These are phyloP conservation scores for Trididemnum miniatum DNA, from an alignment of 23 tunicate genomes.

Conservation along the genomic window DNA sequence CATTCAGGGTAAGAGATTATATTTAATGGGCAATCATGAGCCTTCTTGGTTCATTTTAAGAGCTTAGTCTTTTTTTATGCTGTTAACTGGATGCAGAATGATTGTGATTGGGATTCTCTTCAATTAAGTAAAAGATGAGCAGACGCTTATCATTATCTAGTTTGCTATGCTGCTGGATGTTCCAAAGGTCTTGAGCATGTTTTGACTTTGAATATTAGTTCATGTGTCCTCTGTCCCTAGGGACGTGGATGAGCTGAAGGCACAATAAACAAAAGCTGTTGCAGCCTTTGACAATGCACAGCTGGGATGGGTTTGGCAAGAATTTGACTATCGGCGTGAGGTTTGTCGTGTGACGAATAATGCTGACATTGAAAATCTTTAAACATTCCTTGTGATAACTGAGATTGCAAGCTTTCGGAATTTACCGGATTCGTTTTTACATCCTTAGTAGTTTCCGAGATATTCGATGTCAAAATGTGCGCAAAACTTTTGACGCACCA, in stretches of 20 bases:
- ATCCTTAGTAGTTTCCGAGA: conserved; percentile 24
- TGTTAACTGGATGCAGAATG: not conserved
- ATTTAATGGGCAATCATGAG: no score
- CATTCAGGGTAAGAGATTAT: not conserved
- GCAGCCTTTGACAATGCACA: conserved; percentile 3
- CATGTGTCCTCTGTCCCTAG: not conserved
- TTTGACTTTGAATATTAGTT: no score
- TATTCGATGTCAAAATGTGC: conserved; percentile 31
- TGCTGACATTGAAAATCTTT: conserved; percentile 31
- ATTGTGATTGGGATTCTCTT: not conserved
- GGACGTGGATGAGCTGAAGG: not conserved
- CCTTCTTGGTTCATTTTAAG: no score
- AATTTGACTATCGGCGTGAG: conserved; percentile 26
- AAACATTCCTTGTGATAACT: conserved; percentile 8
- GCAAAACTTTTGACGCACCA: conserved; percentile 17
- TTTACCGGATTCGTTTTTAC: conserved; percentile 11
- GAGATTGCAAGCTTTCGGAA: conserved; percentile 27
- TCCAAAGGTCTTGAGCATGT: no score
- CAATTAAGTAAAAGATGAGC: no score
- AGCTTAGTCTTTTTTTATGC: no score
- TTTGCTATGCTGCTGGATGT: no score
- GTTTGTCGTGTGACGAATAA: conserved; percentile 25
- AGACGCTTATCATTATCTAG: no score
- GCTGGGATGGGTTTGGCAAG: conserved; percentile 26
- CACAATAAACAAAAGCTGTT: not conserved